These are phyloP conservation scores for Urechis unicinctus DNA, from an alignment of 2,888 invertebrate species.

Conservation along the genomic window DNA sequence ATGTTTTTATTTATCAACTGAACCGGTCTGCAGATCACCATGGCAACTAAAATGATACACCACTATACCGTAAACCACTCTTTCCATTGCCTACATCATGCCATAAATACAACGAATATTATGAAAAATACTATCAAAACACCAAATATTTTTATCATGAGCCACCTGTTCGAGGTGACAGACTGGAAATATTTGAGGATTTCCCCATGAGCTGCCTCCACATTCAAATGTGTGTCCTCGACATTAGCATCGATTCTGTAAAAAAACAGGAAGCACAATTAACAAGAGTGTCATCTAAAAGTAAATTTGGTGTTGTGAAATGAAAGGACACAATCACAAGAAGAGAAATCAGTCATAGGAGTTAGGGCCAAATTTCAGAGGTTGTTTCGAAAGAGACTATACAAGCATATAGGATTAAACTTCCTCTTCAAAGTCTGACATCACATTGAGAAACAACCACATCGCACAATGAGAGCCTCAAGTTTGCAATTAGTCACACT, in stretches of 20 bases:
- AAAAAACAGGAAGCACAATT: slow-evolving; percentile 7
- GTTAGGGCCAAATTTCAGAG: too few relatives aligned
- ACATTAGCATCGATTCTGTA: slow-evolving; percentile 91
- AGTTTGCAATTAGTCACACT: too few relatives aligned
- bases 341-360: neutral
- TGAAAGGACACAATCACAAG: neutral
- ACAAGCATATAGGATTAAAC: too few relatives aligned
- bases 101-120: slow-evolving; percentile 95
- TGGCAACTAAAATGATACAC: too few relatives aligned
- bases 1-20: too few relatives aligned
- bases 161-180: slow-evolving; percentile 93
- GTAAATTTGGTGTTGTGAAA: neutral
- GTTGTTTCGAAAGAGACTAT: too few relatives aligned
- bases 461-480: too few relatives aligned
- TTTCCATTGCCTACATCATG: too few relatives aligned
- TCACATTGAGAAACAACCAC: too few relatives aligned
- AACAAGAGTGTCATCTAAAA: neutral
- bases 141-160: slow-evolving; percentile 99
- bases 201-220: slow-evolving; percentile 95
- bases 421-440: too few relatives aligned
- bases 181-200: slow-evolving; percentile 96
- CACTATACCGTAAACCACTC: too few relatives aligned
- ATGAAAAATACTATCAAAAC: slow-evolving; percentile 98
- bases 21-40: too few relatives aligned
- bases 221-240: slow-evolving; percentile 89